Evolutionary conservation across 2,888 invertebrate genomes (phyloP), one percentile per base, ranked within the genome.

Genomic region (Drosophila mimica): DNA sequence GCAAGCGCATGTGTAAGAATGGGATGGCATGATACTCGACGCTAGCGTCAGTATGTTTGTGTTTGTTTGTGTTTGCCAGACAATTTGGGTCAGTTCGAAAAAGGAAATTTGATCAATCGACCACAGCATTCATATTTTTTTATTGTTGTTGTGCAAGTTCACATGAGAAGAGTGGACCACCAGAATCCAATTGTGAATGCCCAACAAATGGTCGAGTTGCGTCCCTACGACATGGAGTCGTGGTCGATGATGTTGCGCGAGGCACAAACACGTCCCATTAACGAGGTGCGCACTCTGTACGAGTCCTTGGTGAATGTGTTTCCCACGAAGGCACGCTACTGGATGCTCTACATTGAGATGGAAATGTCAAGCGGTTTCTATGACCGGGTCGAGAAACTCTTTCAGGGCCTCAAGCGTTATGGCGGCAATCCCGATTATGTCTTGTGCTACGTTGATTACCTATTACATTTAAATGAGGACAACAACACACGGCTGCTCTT

Each of bases 401-500:
- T 99, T 94, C 98, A 98, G 63, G 99, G 99, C 0, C 94, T 99
- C 61, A 99, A 99, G 94, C 98, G 99, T 92, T 99, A 98, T 93
- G 97, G 97, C 0, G 97, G 98, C 84, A 97, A 97, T 90, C 98
- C 99, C 0, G 99, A 99, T 83, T 99, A 99, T 90, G 97, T 99
- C 67, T 94, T 98, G 76, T 97, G 98, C 88, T 99, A 99, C 91
- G 97, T 99, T 70, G 99, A 99, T 93, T 99, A 99, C 90, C 93
- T 99, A 63, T 98, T 98, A 13, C 99, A 99, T 95, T 94, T 99
- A 48, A 99, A 99, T 93, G 99, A 99, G 95, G 99, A 99, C 92
- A 99, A 99, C 93, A 99, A 99, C 93, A 99, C 99, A 0, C 94
- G 99, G 59, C 99, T 99, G n/a, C 94, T 99, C 51, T 99, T 99